Evolutionary conservation across 2,113 vertebrate genomes (phyloP), one percentile per base, ranked within the genome.

Genomic region (Spermophilus dauricus): DNA sequence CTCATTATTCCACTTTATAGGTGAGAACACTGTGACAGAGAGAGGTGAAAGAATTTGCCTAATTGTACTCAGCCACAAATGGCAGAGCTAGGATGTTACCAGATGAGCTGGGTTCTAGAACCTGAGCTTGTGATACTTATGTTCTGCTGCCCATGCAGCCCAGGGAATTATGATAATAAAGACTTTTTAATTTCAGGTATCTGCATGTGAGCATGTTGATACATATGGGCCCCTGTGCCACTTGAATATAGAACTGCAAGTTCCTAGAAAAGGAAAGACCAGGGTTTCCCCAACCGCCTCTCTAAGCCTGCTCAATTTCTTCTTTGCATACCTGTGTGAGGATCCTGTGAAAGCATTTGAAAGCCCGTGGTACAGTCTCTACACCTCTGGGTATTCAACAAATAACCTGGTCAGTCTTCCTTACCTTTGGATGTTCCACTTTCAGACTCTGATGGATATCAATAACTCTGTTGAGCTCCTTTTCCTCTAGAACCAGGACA

Each of bases 401-500:
- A 28, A 63, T 51, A 48, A 22, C 20, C 34, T 0, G 8, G 56
- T 12, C 0, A 1, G 22, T 5, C 48, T 53, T 9, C 39, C 24
- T 32, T 7, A 80, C 14, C 13, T 51, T 17, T 26, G 16, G 2
- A 13, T 5, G 26, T 20, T 22, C 73, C 12, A 17, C 14, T 48
- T 67, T 16, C 13, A 48, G 61, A 39, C 11, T 7, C 48, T 12
- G 65, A 39, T 10, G 56, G 20, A 1, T 24, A 28, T 22, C 45
- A 28, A 0, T 48, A 45, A 78, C 28, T 13, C 51, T 22, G 63
- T 13, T 72, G 56, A 63, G 30, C 26, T 65, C 39, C 70, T n/a
- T 51, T 95, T 72, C 75, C 61, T 83, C 39, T 58, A 61, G 39
- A 70, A 45, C 61, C 39, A 87, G 93, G 32, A 76, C 48, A 45